Evolutionary conservation across 2,113 vertebrate genomes (phyloP), one percentile per base, ranked within the genome.

Genomic region (Lipophrys pholis): DNA sequence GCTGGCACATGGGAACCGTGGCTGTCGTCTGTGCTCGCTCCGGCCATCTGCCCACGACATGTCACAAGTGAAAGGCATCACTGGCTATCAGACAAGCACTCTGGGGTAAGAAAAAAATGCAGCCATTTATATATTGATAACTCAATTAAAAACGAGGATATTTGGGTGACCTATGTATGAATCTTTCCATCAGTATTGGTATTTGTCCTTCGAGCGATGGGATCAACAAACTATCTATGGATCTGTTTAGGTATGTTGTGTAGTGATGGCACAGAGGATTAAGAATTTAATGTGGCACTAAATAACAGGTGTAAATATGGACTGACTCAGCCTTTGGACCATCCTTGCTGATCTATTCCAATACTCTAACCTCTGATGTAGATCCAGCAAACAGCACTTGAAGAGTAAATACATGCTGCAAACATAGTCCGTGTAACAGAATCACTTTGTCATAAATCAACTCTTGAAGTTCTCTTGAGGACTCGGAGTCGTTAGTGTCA

Each of bases 301-400:
- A 91, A 89, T 85, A 91, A 89, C 91, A 90, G 90, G 91, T 92
- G 91, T 82, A 56, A 83, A 84, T 86, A 59, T 58, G 45, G 60
- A 72, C 83, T 81, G 81, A 90, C 63, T 88, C 87, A 86, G 75
- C 65, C 79, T 46, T 57, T 62, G 53, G 84, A 82, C 66, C 70
- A 76, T 82, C 82, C 59, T 78, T 46, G 45, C 67, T 7, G 61
- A 86, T 84, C 85, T 84, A 84, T 82, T 88, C 78, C 86, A 82
- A 75, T 35, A 58, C 69, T 56, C 17, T 46, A 40, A 40, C 60
- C 72, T 90, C 81, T 88, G 89, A 87, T 83, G 87, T 83, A 50
- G 78, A 75, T 91, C 87, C 88, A 91, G 85, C 84, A 43, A 43
- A 77, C 84, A 82, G 82, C 76, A 56, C 62, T 82, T 78, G 58